Evolutionary conservation across 2,797 vertebrate genomes (phyloP).

Genomic region (Melopsittacus undulatus): DNA sequence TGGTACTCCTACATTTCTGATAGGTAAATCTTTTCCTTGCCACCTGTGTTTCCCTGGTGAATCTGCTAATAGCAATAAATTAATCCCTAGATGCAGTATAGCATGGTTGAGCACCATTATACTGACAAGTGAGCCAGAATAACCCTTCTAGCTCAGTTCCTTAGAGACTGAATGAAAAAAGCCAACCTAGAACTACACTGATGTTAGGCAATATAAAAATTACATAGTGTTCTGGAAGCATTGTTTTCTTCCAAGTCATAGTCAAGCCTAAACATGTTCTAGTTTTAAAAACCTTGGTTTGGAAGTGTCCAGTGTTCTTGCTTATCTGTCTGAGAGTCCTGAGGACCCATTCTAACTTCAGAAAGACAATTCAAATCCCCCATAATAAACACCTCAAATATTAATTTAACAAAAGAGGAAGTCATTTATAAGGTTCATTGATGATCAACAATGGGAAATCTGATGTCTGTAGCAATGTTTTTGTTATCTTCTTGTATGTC

Average conservation of each 20-base stretch:
- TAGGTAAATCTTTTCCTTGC: slow-evolving; percentile 7
- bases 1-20: background rate
- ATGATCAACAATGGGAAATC: background rate
- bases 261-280: background rate
- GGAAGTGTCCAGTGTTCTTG: background rate
- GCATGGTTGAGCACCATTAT: background rate
- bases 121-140: slow-evolving; percentile 34
- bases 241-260: background rate
- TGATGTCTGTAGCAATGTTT: background rate
- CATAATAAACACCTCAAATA: background rate
- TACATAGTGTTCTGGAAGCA: background rate
- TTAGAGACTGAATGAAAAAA: slow-evolving; percentile 9
- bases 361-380: background rate
- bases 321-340: background rate
- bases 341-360: background rate
- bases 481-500: background rate
- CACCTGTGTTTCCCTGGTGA: slow-evolving; percentile 1
- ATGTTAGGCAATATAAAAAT: background rate
- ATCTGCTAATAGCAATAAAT: slow-evolving; percentile 53
- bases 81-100: slow-evolving; percentile 33
- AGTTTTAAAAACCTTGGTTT: background rate
- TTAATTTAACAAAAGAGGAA: background rate
- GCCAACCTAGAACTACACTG: background rate
- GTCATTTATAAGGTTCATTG: background rate
- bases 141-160: background rate